These are phyloP conservation scores for Ceryle rudis DNA, from an alignment of 2,797 vertebrate genomes.

Conservation along the genomic window DNA sequence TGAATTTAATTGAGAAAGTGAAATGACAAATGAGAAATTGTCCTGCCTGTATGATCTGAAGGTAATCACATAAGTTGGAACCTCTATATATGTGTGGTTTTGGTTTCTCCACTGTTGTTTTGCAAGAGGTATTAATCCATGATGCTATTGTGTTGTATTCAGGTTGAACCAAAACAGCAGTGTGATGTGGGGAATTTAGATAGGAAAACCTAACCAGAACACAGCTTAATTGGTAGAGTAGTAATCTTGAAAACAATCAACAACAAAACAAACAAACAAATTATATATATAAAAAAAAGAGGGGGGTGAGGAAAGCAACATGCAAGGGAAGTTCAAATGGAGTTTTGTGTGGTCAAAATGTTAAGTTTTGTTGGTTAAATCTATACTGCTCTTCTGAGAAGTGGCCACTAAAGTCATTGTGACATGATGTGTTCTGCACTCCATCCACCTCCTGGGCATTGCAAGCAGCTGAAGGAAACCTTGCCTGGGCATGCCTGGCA, in stretches of 20 bases:
- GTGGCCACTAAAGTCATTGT: neutral
- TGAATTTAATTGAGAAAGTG: neutral
- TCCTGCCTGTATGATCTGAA: neutral
- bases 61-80: neutral
- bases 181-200: neutral
- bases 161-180: neutral
- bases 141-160: neutral
- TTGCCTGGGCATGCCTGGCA: conserved; percentile 49
- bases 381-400: neutral
- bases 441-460: conserved; percentile 51
- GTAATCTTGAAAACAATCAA: neutral
- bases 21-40: neutral
- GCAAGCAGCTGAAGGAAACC: conserved; percentile 37
- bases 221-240: neutral
- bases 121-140: neutral
- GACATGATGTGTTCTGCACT: conserved; percentile 36
- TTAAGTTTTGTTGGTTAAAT: neutral
- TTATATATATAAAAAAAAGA: no score
- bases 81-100: neutral
- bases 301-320: no score
- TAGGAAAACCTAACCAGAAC: neutral
- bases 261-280: no score
- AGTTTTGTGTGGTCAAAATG: neutral
- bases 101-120: neutral
- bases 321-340: neutral